These are phyloP conservation scores for Myanophis thanlyinensis DNA, from an alignment of 2,113 vertebrate species.

Conservation along the genomic window DNA sequence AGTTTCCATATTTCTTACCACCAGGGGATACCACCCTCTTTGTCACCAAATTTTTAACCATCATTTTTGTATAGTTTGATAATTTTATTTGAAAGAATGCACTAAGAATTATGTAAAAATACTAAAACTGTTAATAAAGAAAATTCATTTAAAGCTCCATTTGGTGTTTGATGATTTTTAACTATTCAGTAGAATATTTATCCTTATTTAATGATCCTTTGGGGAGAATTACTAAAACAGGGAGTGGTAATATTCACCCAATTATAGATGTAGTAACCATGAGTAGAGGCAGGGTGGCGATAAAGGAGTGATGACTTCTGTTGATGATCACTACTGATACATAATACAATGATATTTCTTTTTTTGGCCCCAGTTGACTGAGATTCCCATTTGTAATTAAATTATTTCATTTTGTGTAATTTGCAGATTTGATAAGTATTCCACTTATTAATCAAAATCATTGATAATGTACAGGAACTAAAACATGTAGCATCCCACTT, in stretches of 20 bases:
- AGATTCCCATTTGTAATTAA: neutral
- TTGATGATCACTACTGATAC: neutral
- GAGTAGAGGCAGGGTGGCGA: neutral
- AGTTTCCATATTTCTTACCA: constrained; percentile 53
- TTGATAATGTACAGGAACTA: neutral
- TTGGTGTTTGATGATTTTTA: neutral
- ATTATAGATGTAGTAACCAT: neutral
- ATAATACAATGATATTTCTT: neutral
- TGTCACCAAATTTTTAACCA: constrained; percentile 56
- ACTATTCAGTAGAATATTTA: neutral
- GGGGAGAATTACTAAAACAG: neutral
- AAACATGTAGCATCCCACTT: neutral
- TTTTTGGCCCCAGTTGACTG: neutral
- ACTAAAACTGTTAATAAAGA: constrained; percentile 89
- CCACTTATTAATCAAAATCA: neutral
- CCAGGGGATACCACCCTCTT: constrained; percentile 54
- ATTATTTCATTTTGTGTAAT: neutral
- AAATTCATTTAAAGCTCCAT: constrained; percentile 58
- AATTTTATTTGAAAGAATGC: constrained; percentile 67
- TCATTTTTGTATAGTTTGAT: constrained; percentile 68
- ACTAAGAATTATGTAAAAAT: constrained; percentile 76
- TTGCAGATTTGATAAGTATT: neutral
- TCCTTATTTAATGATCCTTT: neutral
- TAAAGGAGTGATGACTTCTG: neutral
- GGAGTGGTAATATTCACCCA: neutral